Evolutionary conservation across 2,113 vertebrate species (phyloP).

Genomic region (Agelaius phoeniceus): DNA sequence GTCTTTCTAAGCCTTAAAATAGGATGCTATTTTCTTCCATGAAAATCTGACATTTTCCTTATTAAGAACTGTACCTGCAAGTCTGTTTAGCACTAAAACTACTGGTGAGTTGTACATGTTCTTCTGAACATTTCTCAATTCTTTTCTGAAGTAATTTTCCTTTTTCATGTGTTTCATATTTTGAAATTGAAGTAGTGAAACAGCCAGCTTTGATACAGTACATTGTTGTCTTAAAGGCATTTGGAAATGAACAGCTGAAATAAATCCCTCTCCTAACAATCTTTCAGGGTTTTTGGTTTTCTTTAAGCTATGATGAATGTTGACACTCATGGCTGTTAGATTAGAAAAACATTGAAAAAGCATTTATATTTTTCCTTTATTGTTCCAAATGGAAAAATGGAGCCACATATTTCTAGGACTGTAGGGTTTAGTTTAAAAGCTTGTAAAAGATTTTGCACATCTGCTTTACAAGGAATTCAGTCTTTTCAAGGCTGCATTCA

Average conservation of each 20-base stretch:
- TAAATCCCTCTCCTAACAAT: neutral
- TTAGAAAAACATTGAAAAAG: neutral
- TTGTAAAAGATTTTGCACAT: neutral
- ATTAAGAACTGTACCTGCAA: neutral
- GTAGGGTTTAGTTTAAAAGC: neutral
- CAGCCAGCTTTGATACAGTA: neutral
- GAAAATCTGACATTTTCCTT: neutral
- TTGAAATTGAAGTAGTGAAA: neutral
- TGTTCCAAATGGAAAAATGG: neutral
- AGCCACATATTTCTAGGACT: neutral
- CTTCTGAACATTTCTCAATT: neutral
- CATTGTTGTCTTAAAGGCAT: conserved; percentile 7
- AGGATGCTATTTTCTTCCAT: neutral
- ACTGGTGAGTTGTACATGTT: neutral
- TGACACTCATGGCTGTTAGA: neutral
- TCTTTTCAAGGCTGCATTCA: neutral
- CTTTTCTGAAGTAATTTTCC: neutral
- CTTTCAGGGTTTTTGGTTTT: neutral
- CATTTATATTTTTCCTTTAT: neutral
- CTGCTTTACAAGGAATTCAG: neutral
- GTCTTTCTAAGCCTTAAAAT: neutral
- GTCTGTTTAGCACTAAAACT: neutral
- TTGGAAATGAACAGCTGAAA: conserved; percentile 27
- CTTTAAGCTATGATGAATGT: neutral
- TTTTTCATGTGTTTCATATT: neutral